Base-by-base conservation (phyloP, 2,797 vertebrate species). In the Sebastes melanostomus region DNA sequence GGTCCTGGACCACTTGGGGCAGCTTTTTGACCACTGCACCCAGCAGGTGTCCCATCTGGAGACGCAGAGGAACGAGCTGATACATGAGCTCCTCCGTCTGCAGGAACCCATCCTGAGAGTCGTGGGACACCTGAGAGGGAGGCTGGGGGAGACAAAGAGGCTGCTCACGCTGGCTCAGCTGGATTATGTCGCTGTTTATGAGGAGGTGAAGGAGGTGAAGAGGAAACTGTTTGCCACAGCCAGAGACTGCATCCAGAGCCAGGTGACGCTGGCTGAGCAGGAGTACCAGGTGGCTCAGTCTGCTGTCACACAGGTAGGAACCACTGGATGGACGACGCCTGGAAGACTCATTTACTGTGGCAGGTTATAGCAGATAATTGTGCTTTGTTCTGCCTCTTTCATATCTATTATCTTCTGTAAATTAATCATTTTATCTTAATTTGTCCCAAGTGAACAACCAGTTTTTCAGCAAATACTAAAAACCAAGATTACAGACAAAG, bases 211-310 rank as follows among this genome's bases (percentile, higher is more conserved):
- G 3, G 94, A 93, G 86, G 95, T 97, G 90, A 98, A 97, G 87
- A 95, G 94, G 93, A 97, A 95, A 60, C 91, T 98, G 6, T 98
- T 99, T 77, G 84, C 86, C 75, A 94, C 96, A 60, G 96, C 96
- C 2, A 96, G 97, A 90, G 96, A 97, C 42, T 96, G 96, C 14
- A 97, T 99, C 90, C 95, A 97, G 61, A 97, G 93, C 89, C 97
- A 98, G 88, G 97, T 98, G 89, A 94, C 92, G 65, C 94, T 98
- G 88, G 94, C 96, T 58, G 93, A 92, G 56, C 92, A 91, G 1
- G 85, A 95, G 82, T 96, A 97, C 1, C 95, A 97, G 13, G 96
- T 98, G 89, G 95, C 96, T 60, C 97, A 98, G 85, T 94, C 93
- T 24, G 84, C 91, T 0, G 88, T 96, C 5, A 91, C 92, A 42